These are phyloP conservation scores for Indri indri DNA, from an alignment of 2,113 vertebrate genomes.

Conservation along the genomic window DNA sequence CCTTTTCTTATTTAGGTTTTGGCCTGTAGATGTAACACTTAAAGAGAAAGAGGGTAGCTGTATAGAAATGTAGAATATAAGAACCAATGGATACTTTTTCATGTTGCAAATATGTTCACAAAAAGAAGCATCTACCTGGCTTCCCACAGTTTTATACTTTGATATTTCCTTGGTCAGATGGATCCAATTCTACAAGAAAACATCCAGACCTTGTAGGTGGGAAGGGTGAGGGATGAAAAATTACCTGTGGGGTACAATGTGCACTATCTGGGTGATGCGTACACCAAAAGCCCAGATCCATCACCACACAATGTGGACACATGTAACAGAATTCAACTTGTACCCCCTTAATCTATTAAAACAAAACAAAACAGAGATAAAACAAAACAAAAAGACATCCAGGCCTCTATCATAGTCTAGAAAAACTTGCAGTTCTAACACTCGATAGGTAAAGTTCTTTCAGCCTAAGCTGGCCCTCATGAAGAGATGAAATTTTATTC, in stretches of 20 bases:
- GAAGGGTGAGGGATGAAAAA: too few species aligned
- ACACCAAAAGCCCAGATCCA: too few species aligned
- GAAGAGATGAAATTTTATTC: not conserved
- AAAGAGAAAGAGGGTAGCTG: not conserved
- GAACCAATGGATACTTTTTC: not conserved
- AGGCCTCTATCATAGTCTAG: not conserved
- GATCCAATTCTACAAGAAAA: not conserved
- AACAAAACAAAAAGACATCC: not conserved
- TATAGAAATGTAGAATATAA: not conserved
- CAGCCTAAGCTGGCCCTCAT: not conserved
- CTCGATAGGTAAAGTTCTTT: not conserved
- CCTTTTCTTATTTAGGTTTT: conserved; percentile 45
- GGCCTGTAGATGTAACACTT: not conserved
- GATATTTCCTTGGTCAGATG: not conserved
- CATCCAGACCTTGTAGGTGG: not conserved
- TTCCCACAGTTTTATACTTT: not conserved
- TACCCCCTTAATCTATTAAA: too few species aligned
- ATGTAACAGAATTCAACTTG: too few species aligned
- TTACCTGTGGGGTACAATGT: too few species aligned
- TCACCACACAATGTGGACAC: too few species aligned
- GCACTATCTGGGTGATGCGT: too few species aligned
- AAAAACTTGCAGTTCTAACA: not conserved
- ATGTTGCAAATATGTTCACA: not conserved
- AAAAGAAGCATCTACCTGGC: not conserved
- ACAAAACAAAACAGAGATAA: too few species aligned